Evolutionary conservation across 1,140 invertebrate species (phyloP), one percentile per base, ranked within the genome.

Genomic region (Temnothorax nylanderi): DNA sequence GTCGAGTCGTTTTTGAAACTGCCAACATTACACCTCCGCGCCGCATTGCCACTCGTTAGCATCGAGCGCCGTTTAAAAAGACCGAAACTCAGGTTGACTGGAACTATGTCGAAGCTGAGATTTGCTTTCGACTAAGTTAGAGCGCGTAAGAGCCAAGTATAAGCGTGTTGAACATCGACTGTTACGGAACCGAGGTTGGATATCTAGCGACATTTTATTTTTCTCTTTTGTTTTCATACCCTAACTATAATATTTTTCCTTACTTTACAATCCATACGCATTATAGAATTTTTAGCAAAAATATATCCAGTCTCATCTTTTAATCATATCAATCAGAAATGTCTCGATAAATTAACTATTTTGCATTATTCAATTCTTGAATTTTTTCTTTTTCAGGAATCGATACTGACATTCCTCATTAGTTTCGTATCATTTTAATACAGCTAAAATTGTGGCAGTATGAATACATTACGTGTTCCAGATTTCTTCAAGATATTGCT

Each of bases 31-130:
- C 69, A 47, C 54, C n/a, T 80, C n/a, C 34, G 32, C 64, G 21
- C 16, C 21, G 49, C 37, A 26, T 75, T 75, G 69, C 26, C 80
- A 75, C 71, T 84, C 69, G 80, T 84, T 84, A 84, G 62, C 44
- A 75, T 75, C 54, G 67, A 60, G 26, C 54, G 44, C 26, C 37
- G 67, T 75, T 84, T 47, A 60, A 84, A 47, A 74, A 75, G 44
- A 84, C 41, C 80, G 41, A 74, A 84, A 60, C 80, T 84, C 69
- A 44, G 67, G 8, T 11, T 84, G 69, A 84, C 69, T 84, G 56
- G 7, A 84, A 75, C 69, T 84, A 75, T 74, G 69, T 60, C 26
- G 54, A 54, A 26, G 3, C 13, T 60, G 54, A 75, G 80, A 75
- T 84, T 56, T 74, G 69, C 67, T 60, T 60, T 74, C 41, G 37